Base-by-base conservation (phyloP, 2,888 invertebrate genomes). In the Rhaphigaster nebulosa region DNA sequence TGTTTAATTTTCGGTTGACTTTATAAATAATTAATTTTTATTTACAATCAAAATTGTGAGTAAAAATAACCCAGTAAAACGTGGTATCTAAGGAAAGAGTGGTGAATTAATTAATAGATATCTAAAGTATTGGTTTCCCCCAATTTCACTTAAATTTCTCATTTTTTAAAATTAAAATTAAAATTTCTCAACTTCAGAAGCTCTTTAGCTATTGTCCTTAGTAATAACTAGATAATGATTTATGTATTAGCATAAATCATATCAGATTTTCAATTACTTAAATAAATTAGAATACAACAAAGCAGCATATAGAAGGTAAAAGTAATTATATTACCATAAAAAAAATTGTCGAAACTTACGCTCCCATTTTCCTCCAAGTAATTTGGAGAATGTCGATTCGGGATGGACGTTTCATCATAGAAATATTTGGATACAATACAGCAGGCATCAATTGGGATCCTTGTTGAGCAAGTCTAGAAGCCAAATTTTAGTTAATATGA, bases 331-430 rank as follows among this genome's bases (percentile, higher is more conserved):
- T 26, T 56, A 8, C 6, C 56, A 52, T 52, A 52, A 52, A 52
- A n/a, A 54, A 56, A 56, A 56, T 26, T 56, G 5, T 29, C 8
- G 23, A 45, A 29, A 93, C 93, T 92, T 92, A 93, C 93, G 93
- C 92, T 90, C 93, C 93, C 93, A 93, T 92, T 91, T 93, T 92
- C 76, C 92, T 92, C 93, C 93, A 93, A 90, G 93, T 93, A 88
- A 93, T 92, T 90, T 93, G 93, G 50, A 93, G 92, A 89, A 93
- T 92, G 91, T 93, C 93, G 45, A 93, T 93, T 89, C 93, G 92
- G 13, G 93, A 93, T 56, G 93, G 93, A 90, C 93, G 92, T 92
- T 93, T 93, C 92, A 93, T 92, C 91, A 92, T 90, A 89, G 89
- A 91, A 56, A 92, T 92, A 87, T 92, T 91, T n/a, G 92, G 92